Evolutionary conservation across 1,140 invertebrate species (phyloP), one percentile per base, ranked within the genome.

Genomic region (Eriosoma lanigerum): DNA sequence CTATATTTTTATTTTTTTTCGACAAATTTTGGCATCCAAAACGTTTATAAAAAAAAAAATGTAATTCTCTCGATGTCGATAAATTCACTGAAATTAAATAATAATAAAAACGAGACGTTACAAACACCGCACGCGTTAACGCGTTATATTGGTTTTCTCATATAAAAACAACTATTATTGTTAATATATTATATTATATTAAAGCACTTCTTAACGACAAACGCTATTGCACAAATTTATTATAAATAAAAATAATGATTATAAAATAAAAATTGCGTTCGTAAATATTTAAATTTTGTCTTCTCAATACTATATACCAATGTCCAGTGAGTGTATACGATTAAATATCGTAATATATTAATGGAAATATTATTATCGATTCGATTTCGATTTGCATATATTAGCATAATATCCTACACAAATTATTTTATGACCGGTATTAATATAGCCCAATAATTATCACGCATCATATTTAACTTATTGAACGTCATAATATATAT

Each of bases 191-290:
- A 29, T 19, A 26, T 17, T 26, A 60, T 24, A n/a, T n/a, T n/a
- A 60, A 4, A 17, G 15, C 26, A 60, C 17, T 26, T 8, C 24
- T 5, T 29, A 60, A 60, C 26, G 15, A 60, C 15, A 29, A 60
- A 17, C 24, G 3, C 13, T 29, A 13, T 26, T 60, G 24, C 13
- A 60, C 15, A 60, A 29, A 60, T 60, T 8, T 62, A 62, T n/a
- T 62, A 62, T 32, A 62, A 62, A 62, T 62, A 8, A 62, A 62
- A 62, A 62, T 60, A 52, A 8, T 56, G 12, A 64, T 38, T 64
- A 64, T 38, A 64, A 64, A 38, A 38, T 38, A 1, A n/a, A 64
- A 44, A 9, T 8, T 1, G 19, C 38, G 62, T 29, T 62, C 29
- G 5, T 64, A 21, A 21, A 64, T 38, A 64, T 64, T 64, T 64